Base-by-base conservation (phyloP, 2,113 vertebrate genomes). In the Mormyrus lacerda region DNA sequence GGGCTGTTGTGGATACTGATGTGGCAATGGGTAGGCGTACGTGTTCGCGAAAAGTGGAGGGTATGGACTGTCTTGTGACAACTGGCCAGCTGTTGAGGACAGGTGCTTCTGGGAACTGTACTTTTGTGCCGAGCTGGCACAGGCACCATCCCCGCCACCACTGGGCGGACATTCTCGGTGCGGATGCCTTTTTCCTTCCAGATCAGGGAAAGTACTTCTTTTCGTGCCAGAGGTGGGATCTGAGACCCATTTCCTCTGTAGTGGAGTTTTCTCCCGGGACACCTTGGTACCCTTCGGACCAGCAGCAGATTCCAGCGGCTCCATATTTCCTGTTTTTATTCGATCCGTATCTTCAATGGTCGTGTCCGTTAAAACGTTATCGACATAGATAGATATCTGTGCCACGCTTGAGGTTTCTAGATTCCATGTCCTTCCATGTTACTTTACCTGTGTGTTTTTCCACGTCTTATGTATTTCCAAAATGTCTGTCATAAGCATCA, bases 1-100 rank as follows among this genome's bases (percentile, higher is more conserved):
- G 9, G 97, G 96, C 93, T 97, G 97, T 93, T 98, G 97, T 88
- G 98, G 97, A 93, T 98, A 99, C 61, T 97, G 97, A 90, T 97
- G 98, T 24, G 97, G 96, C 89, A 98, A 95, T 87, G 96, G 97
- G 95, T 97, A 98, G 93, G 97, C 92, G 82, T 96, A 98, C 35
- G 96, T 95, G 90, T 94, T 95, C 2, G 96, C 97, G 89, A 95
- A 97, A 91, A 96, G 97, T 45, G 95, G 95, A 73, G 95, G 92
- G 91, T 96, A 97, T 92, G 96, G 97, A 93, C 96, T 96, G 93
- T 98, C 97, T 88, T 97, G 93, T 93, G 96, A 95, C 92, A 96
- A 95, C 48, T 96, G 96, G 58, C 94, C 94, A 89, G 94, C 93
- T 91, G 97, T 95, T 48, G 95, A 93, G 8, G 96, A 96, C 89